A percentile compares a stretch with the other conserved stretches of the same genome.
Evolutionary conservation across 2,113 vertebrate genomes (phyloP).

Genomic region (rat (Rattus norvegicus)): DNA sequence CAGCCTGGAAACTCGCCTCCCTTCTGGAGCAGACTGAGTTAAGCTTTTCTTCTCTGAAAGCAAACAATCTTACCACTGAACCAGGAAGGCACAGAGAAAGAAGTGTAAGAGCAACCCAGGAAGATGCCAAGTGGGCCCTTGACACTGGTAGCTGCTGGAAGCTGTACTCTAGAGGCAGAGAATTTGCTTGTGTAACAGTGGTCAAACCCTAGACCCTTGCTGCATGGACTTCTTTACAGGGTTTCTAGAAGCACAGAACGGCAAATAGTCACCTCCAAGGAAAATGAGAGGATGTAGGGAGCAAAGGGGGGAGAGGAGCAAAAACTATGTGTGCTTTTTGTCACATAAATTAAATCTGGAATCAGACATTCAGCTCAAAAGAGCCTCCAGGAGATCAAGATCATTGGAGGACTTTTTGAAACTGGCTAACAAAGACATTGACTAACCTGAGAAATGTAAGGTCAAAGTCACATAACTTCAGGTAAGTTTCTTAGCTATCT

Average conservation of each 20-base stretch:
- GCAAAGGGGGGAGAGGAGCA: background rate
- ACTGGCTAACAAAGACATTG: background rate
- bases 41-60: background rate
- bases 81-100: background rate
- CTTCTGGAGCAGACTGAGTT: conserved; percentile 21
- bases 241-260: background rate
- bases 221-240: background rate
- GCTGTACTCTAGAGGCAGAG: no score
- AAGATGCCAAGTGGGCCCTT: background rate
- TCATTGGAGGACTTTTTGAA: background rate
- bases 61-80: background rate
- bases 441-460: background rate
- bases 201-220: background rate
- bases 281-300: background rate
- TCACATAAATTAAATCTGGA: background rate
- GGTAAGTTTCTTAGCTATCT: background rate
- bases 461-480: background rate
- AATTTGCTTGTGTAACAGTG: background rate
- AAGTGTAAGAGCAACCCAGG: background rate
- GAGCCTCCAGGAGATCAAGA: background rate
- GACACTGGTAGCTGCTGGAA: background rate
- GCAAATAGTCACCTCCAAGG: background rate
- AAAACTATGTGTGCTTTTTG: background rate
- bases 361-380: background rate
- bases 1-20: background rate